Evolutionary conservation across 1,140 invertebrate species (phyloP), one percentile per base, ranked within the genome.

Genomic region (Tetramorium simillimum): DNA sequence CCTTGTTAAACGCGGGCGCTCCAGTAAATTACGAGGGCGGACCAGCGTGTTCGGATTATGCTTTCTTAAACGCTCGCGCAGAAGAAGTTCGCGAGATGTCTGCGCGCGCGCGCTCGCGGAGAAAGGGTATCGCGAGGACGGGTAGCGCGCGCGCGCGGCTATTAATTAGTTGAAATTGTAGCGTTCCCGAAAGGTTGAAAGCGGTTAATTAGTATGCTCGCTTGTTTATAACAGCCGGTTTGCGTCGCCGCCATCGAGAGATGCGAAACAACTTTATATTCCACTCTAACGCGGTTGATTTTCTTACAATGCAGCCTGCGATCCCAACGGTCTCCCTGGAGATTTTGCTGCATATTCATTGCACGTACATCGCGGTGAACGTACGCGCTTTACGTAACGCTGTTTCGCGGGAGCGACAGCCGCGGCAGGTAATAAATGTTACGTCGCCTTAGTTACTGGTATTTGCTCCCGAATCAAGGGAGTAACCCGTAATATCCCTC

Each of bases 141-240:
- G 7, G 67, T 16, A 67, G 65, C 63, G 37, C 67, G 53, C 67
- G 65, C 63, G 37, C 67, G 53, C 67, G 67, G 80, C 67, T 84
- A 84, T 84, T 84, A 84, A 84, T 84, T 84, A 84, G 69, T 56
- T 33, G 7, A 72, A 84, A 84, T 84, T 84, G 80, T 84, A 62
- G 53, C 69, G 40, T 21, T 60, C 28, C 40, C 80, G 53, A 84
- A 84, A 62, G 69, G 80, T 84, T 84, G 80, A 75, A 84, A 84
- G 80, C 80, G 80, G 80, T 84, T 84, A 75, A 84, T 82, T 82
- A 82, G 80, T 73, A 82, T 84, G 80, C 80, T 49, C 43, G 80
- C 80, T 84, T 73, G 80, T 75, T 84, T 60, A 75, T 60, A 84
- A 84, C 69, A 84, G 78, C 37, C 78, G 43, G 69, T 84, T 75